Conservation (phyloP, 2,797 vertebrate species). For the Cyclura pinguis region DNA sequence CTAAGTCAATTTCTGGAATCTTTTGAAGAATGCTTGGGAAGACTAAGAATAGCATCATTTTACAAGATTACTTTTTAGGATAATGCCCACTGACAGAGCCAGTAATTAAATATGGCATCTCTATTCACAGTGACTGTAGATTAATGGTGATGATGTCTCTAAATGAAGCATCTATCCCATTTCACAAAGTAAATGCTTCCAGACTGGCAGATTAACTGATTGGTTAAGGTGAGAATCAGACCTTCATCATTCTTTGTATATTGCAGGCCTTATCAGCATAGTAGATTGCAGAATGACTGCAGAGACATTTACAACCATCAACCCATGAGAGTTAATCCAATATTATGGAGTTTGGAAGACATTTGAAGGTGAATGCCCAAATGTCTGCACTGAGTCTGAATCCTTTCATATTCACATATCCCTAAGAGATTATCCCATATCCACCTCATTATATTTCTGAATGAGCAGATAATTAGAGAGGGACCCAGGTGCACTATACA, state of each 20-base stretch:
- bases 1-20: neutral
- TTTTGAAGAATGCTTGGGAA: neutral
- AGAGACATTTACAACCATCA: neutral
- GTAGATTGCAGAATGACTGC: neutral
- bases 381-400: neutral
- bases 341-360: neutral
- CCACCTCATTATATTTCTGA: constrained; percentile 16
- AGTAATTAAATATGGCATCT: neutral
- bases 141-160: neutral
- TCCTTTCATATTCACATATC: constrained; percentile 14
- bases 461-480: constrained; percentile 20
- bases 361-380: constrained; percentile 9
- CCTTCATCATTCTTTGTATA: neutral
- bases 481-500: neutral
- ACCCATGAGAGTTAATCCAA: constrained; percentile 1
- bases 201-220: neutral
- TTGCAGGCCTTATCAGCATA: neutral
- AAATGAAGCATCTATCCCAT: neutral
- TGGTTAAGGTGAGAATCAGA: neutral
- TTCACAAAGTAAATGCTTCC: neutral
- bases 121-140: neutral
- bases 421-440: constrained; percentile 22
- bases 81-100: neutral
- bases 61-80: neutral
- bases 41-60: constrained; percentile 5